Evolutionary conservation across 2,113 vertebrate species (phyloP), one percentile per base, ranked within the genome.

Genomic region (Theristicus caerulescens): DNA sequence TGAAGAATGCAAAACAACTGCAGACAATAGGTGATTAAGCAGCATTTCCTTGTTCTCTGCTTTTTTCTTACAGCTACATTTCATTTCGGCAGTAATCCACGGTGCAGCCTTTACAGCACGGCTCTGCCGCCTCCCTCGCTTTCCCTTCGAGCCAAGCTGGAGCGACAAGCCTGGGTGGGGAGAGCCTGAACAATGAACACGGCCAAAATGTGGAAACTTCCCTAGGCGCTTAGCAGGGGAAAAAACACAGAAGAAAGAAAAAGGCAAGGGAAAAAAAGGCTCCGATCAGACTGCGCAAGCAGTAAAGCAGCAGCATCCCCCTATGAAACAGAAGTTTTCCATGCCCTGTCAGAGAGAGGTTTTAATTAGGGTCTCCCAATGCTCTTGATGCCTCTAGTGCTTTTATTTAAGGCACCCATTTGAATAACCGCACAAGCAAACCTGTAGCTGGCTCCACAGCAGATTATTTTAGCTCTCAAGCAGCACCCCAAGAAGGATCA

Each of bases 1-100:
- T 82, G 93, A 95, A 96, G 95, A 93, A 96, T 91, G 93, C 94
- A 93, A 88, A 96, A 96, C 90, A 88, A 82, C 89, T 88, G 71
- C 22, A 26, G 86, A 95, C 90, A 93, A 88, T 97, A 91, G 90
- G 86, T 79, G 88, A 94, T 84, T 83, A 94, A 89, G 93, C 88
- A 80, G 84, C 95, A 93, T 93, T 94, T 88, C 88, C 96, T 66
- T 81, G 94, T 95, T 79, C 67, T 67, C 74, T 93, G 49, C 17
- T 79, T 87, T 94, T 88, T 64, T 58, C 93, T 88, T 93, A 88
- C 55, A 82, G 66, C 62, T 67, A 74, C 61, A 61, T 84, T 83
- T 86, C 58, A 65, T 46, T 91, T 66, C 57, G 8, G 47, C 76
- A 85, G 67, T 29, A 65, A 88, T 79, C 82, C 67, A 36, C 13